Percentiles rank a stretch among this genome's conserved stretches.
These are phyloP conservation scores for Cerastis leucographa DNA, from an alignment of 2,888 invertebrate genomes.

Conservation along the genomic window DNA sequence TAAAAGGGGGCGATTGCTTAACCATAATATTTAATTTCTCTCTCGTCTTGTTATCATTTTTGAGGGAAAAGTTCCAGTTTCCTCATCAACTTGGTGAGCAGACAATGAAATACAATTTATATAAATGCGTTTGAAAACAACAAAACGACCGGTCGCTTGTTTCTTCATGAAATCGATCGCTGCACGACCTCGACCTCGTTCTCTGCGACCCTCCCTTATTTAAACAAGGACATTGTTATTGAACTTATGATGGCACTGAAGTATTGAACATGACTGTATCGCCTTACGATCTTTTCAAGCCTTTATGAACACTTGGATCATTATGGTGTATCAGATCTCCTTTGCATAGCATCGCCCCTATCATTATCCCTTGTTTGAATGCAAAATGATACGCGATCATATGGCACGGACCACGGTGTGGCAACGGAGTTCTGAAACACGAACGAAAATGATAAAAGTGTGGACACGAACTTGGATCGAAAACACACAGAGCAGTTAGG, in stretches of 20 bases:
- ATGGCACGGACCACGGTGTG: background rate
- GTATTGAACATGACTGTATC: constrained; percentile 7
- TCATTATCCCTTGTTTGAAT: background rate
- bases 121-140: constrained; percentile 25
- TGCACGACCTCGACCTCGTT: constrained; percentile 39
- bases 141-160: constrained; percentile 12
- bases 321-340: background rate
- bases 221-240: constrained; percentile 33
- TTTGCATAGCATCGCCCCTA: background rate
- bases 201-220: constrained; percentile 29
- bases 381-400: background rate
- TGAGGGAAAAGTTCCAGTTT: background rate
- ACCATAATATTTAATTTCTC: background rate
- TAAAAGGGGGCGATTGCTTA: background rate
- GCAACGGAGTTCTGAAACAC: background rate
- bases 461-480: background rate
- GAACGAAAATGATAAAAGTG: background rate
- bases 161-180: constrained; percentile 45
- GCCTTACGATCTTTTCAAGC: background rate
- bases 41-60: background rate
- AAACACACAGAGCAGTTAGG: background rate
- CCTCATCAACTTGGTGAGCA: background rate
- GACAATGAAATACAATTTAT: constrained; percentile 16
- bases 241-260: constrained; percentile 30
- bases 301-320: background rate